Conservation (phyloP, 2,113 vertebrate genomes). For the Periophthalmus modestus region DNA sequence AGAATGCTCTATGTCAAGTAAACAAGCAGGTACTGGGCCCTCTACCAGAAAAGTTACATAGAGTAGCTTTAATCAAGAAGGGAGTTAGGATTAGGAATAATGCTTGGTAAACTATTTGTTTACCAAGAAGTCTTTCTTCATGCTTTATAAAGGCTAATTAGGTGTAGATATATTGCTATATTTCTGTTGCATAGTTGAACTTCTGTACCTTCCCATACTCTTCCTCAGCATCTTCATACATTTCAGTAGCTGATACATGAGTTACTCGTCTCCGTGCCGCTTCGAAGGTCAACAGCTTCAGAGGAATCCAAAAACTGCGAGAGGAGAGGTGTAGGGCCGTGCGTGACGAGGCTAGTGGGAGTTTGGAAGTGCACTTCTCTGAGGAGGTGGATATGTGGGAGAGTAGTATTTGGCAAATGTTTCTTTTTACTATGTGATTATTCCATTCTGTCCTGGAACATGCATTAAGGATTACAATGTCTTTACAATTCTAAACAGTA, state of each 20-base stretch:
- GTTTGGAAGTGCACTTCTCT: conserved; percentile 33
- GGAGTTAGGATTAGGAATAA: too few species aligned
- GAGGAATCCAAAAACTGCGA: conserved; percentile 23
- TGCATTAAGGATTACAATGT: not conserved
- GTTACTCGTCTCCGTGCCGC: conserved; percentile 5
- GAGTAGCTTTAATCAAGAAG: too few species aligned
- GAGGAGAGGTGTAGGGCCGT: not conserved
- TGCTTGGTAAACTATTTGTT: too few species aligned
- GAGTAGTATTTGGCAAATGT: conserved; percentile 6
- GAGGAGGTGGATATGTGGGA: conserved; percentile 31
- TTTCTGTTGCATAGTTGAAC: conserved; percentile 13
- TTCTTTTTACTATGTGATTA: not conserved
- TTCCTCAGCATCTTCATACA: not conserved
- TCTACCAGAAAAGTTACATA: too few species aligned
- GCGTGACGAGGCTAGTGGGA: conserved; percentile 8
- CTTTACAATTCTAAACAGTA: not conserved
- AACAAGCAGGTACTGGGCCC: too few species aligned
- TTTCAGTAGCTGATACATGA: conserved; percentile 4
- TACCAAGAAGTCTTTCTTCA: too few species aligned
- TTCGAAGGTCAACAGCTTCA: conserved; percentile 25
- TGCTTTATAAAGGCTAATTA: too few species aligned
- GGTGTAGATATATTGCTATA: not conserved
- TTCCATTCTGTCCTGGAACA: conserved; percentile 20
- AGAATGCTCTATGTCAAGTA: too few species aligned
- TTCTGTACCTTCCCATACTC: not conserved